phyloP scores from a whole-genome alignment of 53 echinoderm and acorn worm genomes.

The Stichopus horrens region DNA sequence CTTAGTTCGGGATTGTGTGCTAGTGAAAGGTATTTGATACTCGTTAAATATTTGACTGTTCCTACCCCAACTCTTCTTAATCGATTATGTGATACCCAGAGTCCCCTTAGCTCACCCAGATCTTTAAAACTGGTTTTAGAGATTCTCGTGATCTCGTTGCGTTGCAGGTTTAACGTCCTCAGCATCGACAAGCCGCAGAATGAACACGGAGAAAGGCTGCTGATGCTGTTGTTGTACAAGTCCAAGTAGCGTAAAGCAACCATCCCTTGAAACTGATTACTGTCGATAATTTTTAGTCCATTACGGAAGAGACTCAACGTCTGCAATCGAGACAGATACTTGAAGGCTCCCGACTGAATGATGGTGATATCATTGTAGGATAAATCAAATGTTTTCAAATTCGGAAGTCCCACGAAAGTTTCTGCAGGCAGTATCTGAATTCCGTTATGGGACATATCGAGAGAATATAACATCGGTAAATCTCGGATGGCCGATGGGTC shows the following conservation, averaged over 20 bases:
- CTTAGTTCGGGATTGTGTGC: background rate
- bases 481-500: constrained; percentile 1
- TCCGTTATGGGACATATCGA: constrained; percentile 8
- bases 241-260: background rate
- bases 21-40: background rate
- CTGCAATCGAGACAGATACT: background rate
- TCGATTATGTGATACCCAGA: constrained; percentile 33
- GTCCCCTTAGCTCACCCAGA: background rate
- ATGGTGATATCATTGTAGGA: constrained; percentile 12
- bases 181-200: constrained; percentile 4
- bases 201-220: background rate
- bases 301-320: constrained; percentile 21
- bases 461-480: background rate
- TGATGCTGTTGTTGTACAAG: constrained; percentile 18
- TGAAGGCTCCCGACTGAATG: constrained; percentile 8
- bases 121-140: constrained; percentile 15
- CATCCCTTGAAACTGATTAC: constrained; percentile 1
- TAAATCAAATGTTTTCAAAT: constrained; percentile 4
- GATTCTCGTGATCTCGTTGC: constrained; percentile 1
- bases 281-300: background rate
- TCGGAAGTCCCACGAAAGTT: background rate
- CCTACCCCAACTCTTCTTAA: background rate
- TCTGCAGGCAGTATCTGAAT: background rate
- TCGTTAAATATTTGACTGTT: background rate
- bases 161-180: constrained; percentile 6